Percentiles rank a stretch among this genome's conserved stretches.
These are phyloP conservation scores for Artemia franciscana DNA, from an alignment of 1,140 invertebrate genomes.

Conservation along the genomic window DNA sequence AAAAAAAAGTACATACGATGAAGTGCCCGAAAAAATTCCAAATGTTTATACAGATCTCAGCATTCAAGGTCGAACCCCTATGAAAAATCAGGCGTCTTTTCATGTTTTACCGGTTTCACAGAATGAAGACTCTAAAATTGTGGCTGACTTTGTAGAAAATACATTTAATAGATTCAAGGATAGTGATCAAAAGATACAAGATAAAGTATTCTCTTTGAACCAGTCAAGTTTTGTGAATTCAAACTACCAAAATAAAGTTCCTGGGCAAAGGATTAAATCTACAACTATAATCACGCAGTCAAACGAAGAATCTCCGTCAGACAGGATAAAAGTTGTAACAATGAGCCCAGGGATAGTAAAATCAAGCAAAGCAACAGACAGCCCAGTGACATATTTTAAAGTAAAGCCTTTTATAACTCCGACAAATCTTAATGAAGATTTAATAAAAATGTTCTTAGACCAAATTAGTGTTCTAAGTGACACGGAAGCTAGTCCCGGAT, in stretches of 20 bases:
- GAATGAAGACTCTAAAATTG: background rate
- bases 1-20: no score
- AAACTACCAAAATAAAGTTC: background rate
- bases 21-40: no score
- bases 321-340: no score
- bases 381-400: background rate
- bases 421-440: background rate
- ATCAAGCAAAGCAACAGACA: background rate
- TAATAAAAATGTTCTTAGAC: no score
- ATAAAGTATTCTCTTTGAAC: constrained; percentile 3
- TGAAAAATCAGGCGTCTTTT: background rate
- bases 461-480: no score
- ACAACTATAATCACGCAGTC: background rate
- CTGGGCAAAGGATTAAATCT: background rate
- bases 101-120: constrained; percentile 4
- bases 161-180: constrained; percentile 1
- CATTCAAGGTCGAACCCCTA: background rate
- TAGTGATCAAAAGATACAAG: background rate
- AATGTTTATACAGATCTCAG: no score
- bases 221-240: background rate
- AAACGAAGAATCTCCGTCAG: no score
- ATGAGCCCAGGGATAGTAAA: no score
- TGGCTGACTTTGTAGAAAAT: constrained; percentile 1
- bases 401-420: background rate
- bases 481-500: no score